Percentiles rank a stretch among this genome's conserved stretches.
Evolutionary conservation across 2,888 invertebrate species (phyloP).

Genomic region (Drosophila birchii): DNA sequence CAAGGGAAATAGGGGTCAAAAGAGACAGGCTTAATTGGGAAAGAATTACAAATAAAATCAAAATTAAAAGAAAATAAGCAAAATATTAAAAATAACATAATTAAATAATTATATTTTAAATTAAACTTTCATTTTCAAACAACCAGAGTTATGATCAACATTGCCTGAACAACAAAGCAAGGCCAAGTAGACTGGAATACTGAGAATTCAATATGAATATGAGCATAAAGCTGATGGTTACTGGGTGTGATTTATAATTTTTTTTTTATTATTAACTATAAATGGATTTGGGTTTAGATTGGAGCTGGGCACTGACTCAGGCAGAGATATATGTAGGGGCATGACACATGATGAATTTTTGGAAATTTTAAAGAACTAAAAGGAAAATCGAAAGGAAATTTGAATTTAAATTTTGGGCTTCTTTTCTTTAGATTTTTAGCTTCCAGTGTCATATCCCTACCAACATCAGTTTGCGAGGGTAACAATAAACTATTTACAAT

Average conservation of each 20-base stretch:
- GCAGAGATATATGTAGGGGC: constrained; percentile 4
- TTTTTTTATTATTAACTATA: not conserved
- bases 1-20: not conserved
- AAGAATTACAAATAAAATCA: not conserved
- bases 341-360: constrained; percentile 16
- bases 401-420: not conserved
- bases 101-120: too few species aligned
- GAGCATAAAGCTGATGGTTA: not conserved
- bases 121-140: not conserved
- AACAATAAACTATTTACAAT: constrained; percentile 30
- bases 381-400: not conserved
- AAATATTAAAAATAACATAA: too few species aligned
- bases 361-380: not conserved
- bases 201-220: not conserved
- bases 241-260: not conserved
- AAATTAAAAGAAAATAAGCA: not conserved
- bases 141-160: constrained; percentile 2
- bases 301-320: constrained; percentile 1
- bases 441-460: constrained; percentile 18
- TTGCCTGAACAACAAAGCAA: constrained; percentile 24
- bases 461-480: not conserved
- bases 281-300: not conserved
- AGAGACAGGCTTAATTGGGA: rapidly evolving
- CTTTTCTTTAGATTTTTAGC: not conserved
- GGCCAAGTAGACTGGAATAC: constrained; percentile 11